Evolutionary conservation across 2,113 vertebrate genomes (phyloP).

Genomic region (Melanotaenia duboulayi): DNA sequence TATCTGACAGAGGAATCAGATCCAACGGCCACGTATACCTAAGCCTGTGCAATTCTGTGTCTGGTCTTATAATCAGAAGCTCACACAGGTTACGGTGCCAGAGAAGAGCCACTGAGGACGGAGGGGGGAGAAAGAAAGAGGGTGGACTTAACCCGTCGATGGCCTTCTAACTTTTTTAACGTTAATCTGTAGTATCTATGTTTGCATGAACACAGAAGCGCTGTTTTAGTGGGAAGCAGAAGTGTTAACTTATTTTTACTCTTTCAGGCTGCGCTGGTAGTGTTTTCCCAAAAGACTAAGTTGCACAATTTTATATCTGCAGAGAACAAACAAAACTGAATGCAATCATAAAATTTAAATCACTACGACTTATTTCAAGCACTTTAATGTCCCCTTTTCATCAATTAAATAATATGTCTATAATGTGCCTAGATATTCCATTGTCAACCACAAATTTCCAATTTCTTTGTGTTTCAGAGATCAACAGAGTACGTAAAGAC

Average conservation of each 20-base stretch:
- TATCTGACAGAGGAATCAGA: conserved; percentile 67
- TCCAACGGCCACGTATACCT: conserved; percentile 55
- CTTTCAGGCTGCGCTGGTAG: conserved; percentile 7
- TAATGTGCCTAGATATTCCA: not conserved
- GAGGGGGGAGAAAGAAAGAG: not conserved
- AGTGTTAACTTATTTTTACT: conserved; percentile 1
- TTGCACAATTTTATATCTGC: conserved; percentile 15
- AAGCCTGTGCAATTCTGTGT: conserved; percentile 36
- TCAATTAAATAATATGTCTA: conserved; percentile 22
- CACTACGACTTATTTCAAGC: too few relatives aligned
- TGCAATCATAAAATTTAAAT: conserved; percentile 5
- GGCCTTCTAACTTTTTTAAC: too few relatives aligned
- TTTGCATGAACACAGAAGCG: not conserved
- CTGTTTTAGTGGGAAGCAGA: not conserved
- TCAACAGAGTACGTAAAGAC: conserved; percentile 88
- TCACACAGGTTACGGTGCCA: conserved; percentile 42
- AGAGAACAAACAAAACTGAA: conserved; percentile 37
- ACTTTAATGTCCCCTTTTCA: not conserved
- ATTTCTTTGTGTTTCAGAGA: conserved; percentile 80
- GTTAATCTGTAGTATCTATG: too few relatives aligned
- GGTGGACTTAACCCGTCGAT: too few relatives aligned
- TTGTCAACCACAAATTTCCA: conserved; percentile 24
- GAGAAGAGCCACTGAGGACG: conserved; percentile 33
- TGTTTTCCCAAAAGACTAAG: conserved; percentile 6
- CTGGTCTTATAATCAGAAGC: conserved; percentile 28